A percentile compares a stretch with the other conserved stretches of the same genome.
Evolutionary conservation across 2,797 vertebrate genomes (phyloP).

Genomic region (Chelon labrosus): DNA sequence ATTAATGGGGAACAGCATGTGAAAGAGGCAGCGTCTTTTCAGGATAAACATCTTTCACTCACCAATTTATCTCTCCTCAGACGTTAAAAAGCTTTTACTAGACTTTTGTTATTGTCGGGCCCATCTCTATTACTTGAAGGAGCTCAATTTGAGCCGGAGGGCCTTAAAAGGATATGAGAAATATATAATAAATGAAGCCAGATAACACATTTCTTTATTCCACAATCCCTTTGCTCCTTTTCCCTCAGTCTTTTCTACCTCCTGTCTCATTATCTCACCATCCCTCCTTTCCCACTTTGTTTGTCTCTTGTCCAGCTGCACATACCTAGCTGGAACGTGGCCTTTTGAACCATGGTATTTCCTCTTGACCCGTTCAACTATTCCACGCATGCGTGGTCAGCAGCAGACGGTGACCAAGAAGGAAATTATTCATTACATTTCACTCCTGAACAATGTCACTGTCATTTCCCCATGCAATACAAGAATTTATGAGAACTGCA

Average conservation of each 20-base stretch:
- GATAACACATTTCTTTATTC: slow-evolving; percentile 50
- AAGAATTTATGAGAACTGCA: neutral
- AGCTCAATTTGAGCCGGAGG: slow-evolving; percentile 28
- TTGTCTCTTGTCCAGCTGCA: slow-evolving; percentile 26
- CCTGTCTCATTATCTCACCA: slow-evolving; percentile 32
- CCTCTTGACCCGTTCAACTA: slow-evolving; percentile 52
- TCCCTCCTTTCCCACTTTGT: slow-evolving; percentile 11
- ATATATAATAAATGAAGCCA: slow-evolving; percentile 57
- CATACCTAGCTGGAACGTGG: slow-evolving; percentile 45
- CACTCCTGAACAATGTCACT: neutral
- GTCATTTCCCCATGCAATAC: slow-evolving; percentile 6
- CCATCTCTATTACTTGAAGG: slow-evolving; percentile 25
- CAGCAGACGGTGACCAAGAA: slow-evolving; percentile 25
- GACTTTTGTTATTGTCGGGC: slow-evolving; percentile 36
- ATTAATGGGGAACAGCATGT: slow-evolving; percentile 12
- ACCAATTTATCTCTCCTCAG: slow-evolving; percentile 10
- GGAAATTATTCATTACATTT: slow-evolving; percentile 42
- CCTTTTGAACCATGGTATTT: slow-evolving; percentile 46
- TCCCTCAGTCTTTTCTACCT: slow-evolving; percentile 21
- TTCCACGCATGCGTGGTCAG: slow-evolving; percentile 29
- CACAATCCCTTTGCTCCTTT: slow-evolving; percentile 10
- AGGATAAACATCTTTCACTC: slow-evolving; percentile 30
- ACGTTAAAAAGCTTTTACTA: slow-evolving; percentile 46
- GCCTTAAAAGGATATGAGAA: slow-evolving; percentile 66
- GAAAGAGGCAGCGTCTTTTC: neutral